Base-by-base conservation (phyloP, 2,888 invertebrate species). In the Tipula vernalis region DNA sequence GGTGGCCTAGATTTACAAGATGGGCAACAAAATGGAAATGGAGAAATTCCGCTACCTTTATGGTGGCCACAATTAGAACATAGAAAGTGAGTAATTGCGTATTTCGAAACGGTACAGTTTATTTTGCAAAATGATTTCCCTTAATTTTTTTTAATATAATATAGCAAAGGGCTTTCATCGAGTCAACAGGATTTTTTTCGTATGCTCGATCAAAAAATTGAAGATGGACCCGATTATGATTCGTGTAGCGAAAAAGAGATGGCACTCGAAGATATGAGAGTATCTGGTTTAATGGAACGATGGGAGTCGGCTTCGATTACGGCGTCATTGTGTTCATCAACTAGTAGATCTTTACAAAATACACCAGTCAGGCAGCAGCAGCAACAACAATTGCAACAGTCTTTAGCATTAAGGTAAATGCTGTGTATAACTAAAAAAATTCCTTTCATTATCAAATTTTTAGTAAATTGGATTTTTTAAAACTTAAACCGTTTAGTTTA, bases 161-260 rank as follows among this genome's bases (percentile, higher is more conserved):
- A 85, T 42, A 85, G 85, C 94, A 97, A 97, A 91, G 96, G 97
- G 93, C 94, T 96, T 91, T 97, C 97, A 88, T 94, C 95, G 88
- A 98, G 98, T 91, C 98, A 98, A 92, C 94, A 96, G 90, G 97
- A 98, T 91, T 98, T 98, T 93, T 98, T 98, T 93, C 96, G 95
- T 91, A 96, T 97, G 96, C 93, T 98, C 89, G 98, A 98, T 91
- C 96, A 97, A 89, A 97, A 97, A 93, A 97, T 98, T 90, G 96
- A 97, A 91, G 95, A 95, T 96, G 96, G 96, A 87, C 95, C 95
- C 88, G 96, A 96, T 90, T 96, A 96, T 91, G 96, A 96, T 90
- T 95, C 95, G 8, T 93, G 93, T 87, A 95, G 95, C 90, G 96
- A 96, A 91, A 94, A 94, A 87, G 96, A 96, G 92, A 93, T 94